Evolutionary conservation across 1,140 invertebrate species (phyloP).

Genomic region (Drosophila watanabei): DNA sequence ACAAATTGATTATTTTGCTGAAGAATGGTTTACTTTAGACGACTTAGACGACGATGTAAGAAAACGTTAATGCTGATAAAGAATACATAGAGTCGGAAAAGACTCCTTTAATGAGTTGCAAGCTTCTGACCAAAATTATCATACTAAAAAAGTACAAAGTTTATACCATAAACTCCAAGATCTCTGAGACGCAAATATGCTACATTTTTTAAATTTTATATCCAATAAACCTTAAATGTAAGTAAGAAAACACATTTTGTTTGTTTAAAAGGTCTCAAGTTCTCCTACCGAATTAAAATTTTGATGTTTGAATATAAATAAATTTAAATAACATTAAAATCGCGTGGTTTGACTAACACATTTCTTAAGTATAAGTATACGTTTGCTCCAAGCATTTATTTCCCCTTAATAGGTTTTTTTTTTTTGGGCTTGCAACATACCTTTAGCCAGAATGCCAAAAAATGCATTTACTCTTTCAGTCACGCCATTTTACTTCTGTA

Average conservation of each 20-base stretch:
- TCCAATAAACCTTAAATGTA: no score
- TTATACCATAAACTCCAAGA: no score
- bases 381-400: constrained; percentile 7
- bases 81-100: no score
- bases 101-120: no score
- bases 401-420: background rate
- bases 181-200: no score
- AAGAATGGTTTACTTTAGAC: background rate
- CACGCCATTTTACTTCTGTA: constrained; percentile 40
- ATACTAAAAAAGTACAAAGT: no score
- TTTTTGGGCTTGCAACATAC: constrained; percentile 10
- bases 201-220: no score
- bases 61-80: no score
- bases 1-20: background rate
- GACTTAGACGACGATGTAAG: no score
- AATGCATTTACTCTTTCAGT: constrained; percentile 30
- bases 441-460: constrained; percentile 13
- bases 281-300: background rate
- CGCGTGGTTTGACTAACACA: background rate
- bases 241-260: no score
- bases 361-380: constrained; percentile 2
- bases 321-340: constrained; percentile 27
- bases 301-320: background rate
- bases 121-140: no score
- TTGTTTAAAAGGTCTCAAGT: background rate